Conservation (phyloP, 2,888 invertebrate genomes). For the Sialis fuliginosa region DNA sequence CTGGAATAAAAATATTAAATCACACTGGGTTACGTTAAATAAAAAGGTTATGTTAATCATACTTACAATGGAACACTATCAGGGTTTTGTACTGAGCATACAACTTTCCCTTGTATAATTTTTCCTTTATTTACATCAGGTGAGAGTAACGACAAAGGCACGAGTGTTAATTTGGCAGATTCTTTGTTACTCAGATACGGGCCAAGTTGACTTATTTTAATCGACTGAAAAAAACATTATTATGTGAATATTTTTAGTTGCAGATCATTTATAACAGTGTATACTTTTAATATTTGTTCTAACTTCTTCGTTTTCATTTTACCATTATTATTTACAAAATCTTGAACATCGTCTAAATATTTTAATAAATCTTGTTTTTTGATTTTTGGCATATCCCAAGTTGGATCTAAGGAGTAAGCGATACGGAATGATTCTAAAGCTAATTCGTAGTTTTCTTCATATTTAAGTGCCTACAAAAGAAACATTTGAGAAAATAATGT, state of each 20-base stretch:
- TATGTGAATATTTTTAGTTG: not conserved
- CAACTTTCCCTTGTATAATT: conserved; percentile 59
- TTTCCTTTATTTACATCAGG: conserved; percentile 47
- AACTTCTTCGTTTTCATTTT: conserved; percentile 57
- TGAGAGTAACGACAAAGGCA: conserved; percentile 33
- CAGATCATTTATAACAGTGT: conserved; percentile 5
- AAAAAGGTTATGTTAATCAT: conserved; percentile 6
- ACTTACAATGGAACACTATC: conserved; percentile 66
- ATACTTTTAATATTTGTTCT: conserved; percentile 45
- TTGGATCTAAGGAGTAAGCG: conserved; percentile 53
- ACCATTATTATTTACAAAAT: conserved; percentile 45
- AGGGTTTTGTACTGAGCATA: conserved; percentile 60
- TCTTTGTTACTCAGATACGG: conserved; percentile 42
- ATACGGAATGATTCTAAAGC: conserved; percentile 51
- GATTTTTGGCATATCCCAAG: conserved; percentile 48
- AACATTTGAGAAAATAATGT: not conserved
- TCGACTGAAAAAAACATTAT: conserved; percentile 27
- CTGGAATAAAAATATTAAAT: no score
- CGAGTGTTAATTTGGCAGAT: conserved; percentile 29
- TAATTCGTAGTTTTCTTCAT: conserved; percentile 55
- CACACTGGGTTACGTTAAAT: no score
- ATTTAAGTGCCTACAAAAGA: conserved; percentile 47
- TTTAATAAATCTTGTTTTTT: conserved; percentile 42
- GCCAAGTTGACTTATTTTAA: conserved; percentile 50
- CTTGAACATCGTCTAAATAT: conserved; percentile 45